Evolutionary conservation across 2,113 vertebrate genomes (phyloP), one percentile per base, ranked within the genome.

Genomic region (Corythornis vintsioides): DNA sequence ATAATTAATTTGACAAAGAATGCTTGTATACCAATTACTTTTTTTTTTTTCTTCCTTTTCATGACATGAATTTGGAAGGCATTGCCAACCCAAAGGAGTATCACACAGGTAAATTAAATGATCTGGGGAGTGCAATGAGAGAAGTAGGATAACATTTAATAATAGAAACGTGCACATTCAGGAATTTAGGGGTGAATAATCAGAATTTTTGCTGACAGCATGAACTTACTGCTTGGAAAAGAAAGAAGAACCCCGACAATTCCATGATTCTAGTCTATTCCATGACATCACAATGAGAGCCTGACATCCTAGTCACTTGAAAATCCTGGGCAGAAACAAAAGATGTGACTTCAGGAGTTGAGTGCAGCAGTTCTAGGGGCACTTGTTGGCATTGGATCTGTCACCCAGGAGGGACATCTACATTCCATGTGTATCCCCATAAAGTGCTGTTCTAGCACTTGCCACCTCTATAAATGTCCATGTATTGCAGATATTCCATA

Each of bases 1-100:
- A 29, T 92, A 89, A 95, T 95, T 93, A 91, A 79, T 88, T 74
- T 94, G 95, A 96, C 79, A 83, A 63, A 77, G 52, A 74, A 94
- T 45, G 88, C 38, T 21, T 42, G 20, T 50, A 35, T 19, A 88
- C 47, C 79, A 85, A 89, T 87, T 85, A 91, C 5, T 25, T 33
- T 67, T 74, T 50, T 45, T 33, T 45, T 33, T 67, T 77, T 92
- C 89, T 79, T 53, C 75, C 83, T 92, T 91, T 76, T 53, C 75
- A 86, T 74, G 42, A 91, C 52, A n/a, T 42, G 90, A 63, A 47
- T 87, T 91, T 63, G 85, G 79, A 83, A 76, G 59, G 31, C 71
- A 83, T 17, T 1, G 17, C 10, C 26, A 17, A 7, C 88, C 22
- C 92, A 10, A 16, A 89, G 92, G 71, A 88, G 56, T 70, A 80